These are phyloP conservation scores for Nannoperca obscura DNA, from an alignment of 2,797 vertebrate species.

Conservation along the genomic window DNA sequence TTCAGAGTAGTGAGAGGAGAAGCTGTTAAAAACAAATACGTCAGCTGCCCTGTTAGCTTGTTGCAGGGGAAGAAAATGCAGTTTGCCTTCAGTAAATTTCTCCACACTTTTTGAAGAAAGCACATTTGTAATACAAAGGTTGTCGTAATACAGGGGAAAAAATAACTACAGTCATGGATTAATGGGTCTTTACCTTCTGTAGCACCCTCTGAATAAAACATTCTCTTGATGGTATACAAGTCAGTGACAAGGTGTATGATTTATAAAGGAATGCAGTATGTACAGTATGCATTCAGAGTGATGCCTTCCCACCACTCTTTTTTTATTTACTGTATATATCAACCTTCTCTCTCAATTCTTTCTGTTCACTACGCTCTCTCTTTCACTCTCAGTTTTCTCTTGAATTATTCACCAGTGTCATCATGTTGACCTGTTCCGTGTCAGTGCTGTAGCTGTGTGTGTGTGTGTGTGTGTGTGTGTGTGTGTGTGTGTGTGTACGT, in stretches of 20 bases:
- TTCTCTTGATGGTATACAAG: constrained; percentile 38
- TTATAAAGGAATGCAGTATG: constrained; percentile 52
- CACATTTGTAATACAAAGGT: constrained; percentile 41
- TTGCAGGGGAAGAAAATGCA: neutral
- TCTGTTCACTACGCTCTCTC: constrained; percentile 66
- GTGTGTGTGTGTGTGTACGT: constrained; percentile 24
- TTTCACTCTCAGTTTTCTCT: constrained; percentile 80
- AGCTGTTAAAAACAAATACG: constrained; percentile 59
- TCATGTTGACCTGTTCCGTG: constrained; percentile 88
- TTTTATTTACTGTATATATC: constrained; percentile 80
- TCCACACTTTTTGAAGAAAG: neutral
- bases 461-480: constrained; percentile 46
- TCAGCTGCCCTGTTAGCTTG: constrained; percentile 35
- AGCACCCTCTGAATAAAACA: constrained; percentile 57
- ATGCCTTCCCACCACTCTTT: constrained; percentile 47
- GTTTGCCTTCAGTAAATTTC: constrained; percentile 2
- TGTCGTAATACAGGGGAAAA: constrained; percentile 1
- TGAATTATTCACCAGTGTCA: constrained; percentile 89
- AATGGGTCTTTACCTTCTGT: constrained; percentile 55
- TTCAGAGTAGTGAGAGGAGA: constrained; percentile 21
- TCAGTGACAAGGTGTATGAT: constrained; percentile 65
- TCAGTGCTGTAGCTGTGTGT: constrained; percentile 74
- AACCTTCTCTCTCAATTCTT: constrained; percentile 69
- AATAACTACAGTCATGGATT: constrained; percentile 39
- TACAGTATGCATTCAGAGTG: constrained; percentile 47